Evolutionary conservation across 2,113 vertebrate genomes (phyloP).

Genomic region (Agelaius tricolor): DNA sequence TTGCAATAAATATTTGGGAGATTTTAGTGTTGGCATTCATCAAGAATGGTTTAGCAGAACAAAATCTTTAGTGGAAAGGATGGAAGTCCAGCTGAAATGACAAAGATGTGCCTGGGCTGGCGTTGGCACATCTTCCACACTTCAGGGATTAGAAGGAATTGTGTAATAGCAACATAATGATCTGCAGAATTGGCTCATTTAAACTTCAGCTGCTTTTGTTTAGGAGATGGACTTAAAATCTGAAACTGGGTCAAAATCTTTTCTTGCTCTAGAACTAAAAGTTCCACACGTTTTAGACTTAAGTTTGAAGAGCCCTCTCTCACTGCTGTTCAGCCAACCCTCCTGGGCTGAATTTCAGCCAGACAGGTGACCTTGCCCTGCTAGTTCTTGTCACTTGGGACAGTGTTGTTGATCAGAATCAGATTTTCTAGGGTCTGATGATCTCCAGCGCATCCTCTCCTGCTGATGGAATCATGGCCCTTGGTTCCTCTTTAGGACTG

Average conservation of each 20-base stretch:
- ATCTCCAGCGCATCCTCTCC: neutral
- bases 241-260: conserved; percentile 62
- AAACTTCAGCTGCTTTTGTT: conserved; percentile 69
- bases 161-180: conserved; percentile 62
- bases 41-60: conserved; percentile 26
- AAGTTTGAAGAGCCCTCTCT: neutral
- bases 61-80: conserved; percentile 33
- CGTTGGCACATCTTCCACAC: conserved; percentile 54
- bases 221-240: conserved; percentile 47
- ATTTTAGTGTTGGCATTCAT: conserved; percentile 44
- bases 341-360: neutral
- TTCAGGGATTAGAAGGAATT: conserved; percentile 63
- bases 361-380: neutral
- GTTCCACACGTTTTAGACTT: neutral
- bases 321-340: neutral
- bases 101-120: conserved; percentile 57
- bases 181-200: conserved; percentile 63
- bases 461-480: neutral
- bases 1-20: conserved; percentile 55
- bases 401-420: neutral
- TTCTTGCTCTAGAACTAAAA: conserved; percentile 20
- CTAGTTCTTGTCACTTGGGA: neutral
- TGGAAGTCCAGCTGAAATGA: conserved; percentile 56
- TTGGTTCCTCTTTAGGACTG: neutral
- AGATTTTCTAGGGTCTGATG: neutral